Percentiles rank a stretch among this genome's conserved stretches.
These are phyloP conservation scores for Otus sunia DNA, from an alignment of 2,113 vertebrate species.

Conservation along the genomic window DNA sequence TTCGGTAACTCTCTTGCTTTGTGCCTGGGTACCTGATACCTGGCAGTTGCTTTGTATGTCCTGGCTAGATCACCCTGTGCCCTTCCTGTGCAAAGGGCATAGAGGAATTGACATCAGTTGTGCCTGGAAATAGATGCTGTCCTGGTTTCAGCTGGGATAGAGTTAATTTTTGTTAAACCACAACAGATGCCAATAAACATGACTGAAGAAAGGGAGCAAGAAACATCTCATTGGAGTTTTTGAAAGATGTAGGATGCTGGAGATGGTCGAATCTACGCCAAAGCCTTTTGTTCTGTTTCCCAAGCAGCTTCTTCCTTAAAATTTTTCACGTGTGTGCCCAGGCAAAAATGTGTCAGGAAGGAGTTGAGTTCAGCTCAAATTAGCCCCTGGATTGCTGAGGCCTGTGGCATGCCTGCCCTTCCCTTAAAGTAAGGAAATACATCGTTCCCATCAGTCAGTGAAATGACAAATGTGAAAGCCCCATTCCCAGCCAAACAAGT, in stretches of 20 bases:
- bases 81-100: neutral
- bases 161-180: no score
- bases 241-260: neutral
- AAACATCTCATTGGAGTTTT: neutral
- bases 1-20: neutral
- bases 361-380: neutral
- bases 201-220: neutral
- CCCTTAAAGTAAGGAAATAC: neutral
- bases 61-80: neutral
- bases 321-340: neutral
- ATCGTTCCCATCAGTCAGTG: neutral
- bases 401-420: neutral
- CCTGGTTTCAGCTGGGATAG: no score
- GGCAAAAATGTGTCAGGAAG: neutral
- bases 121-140: neutral
- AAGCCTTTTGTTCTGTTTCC: neutral
- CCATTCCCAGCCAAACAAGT: neutral
- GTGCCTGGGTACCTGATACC: neutral
- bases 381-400: neutral
- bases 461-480: rapidly evolving
- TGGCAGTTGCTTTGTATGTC: neutral
- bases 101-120: neutral
- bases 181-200: neutral
- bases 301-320: neutral
- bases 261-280: neutral